Evolutionary conservation across 2,113 vertebrate species (phyloP).

Genomic region (Archilochus colubris): DNA sequence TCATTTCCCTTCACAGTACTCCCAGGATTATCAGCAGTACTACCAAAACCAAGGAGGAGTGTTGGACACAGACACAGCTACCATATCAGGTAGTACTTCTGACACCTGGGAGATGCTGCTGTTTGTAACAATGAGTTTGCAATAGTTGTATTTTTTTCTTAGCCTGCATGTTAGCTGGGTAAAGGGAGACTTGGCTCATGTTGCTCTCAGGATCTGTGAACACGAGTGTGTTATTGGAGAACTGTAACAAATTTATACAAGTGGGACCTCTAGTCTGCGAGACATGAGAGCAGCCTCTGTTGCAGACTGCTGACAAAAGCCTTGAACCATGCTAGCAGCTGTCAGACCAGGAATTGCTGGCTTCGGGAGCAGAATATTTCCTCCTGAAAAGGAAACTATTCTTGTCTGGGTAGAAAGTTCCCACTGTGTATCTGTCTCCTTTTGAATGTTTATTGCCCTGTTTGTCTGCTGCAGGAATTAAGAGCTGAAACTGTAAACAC

Average conservation of each 20-base stretch:
- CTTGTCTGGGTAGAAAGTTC: background rate
- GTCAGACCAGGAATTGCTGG: background rate
- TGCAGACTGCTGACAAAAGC: background rate
- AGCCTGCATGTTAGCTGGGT: background rate
- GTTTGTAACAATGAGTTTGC: background rate
- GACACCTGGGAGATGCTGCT: background rate
- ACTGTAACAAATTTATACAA: background rate
- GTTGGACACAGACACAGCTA: conserved; percentile 81
- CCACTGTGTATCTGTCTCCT: background rate
- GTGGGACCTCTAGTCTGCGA: background rate
- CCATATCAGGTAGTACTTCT: conserved; percentile 74
- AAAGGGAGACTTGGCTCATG: background rate
- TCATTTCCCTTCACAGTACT: conserved; percentile 64
- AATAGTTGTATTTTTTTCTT: background rate
- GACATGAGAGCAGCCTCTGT: background rate
- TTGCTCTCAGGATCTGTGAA: background rate
- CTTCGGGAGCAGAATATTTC: background rate
- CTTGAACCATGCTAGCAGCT: background rate
- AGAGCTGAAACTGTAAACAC: conserved; percentile 32
- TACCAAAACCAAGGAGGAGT: conserved; percentile 86
- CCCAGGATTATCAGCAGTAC: conserved; percentile 89
- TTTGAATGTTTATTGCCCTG: background rate
- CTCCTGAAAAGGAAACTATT: conserved; percentile 49
- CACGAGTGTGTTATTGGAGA: background rate
- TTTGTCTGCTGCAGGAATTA: conserved; percentile 41